Evolutionary conservation across 1,140 invertebrate genomes (phyloP), one percentile per base, ranked within the genome.

Genomic region (Temnothorax nylanderi): DNA sequence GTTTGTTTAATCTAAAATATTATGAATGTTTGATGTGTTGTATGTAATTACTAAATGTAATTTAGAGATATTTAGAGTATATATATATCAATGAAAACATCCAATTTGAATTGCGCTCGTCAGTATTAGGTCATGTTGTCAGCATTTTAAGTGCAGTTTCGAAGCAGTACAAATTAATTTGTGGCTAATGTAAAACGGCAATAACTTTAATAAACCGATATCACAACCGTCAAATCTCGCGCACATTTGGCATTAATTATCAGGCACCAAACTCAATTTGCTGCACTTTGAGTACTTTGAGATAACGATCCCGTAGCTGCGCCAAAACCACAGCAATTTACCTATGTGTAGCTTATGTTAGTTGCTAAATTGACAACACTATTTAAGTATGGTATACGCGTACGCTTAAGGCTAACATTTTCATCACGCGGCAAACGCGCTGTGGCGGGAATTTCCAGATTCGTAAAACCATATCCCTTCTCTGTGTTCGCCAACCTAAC

Each of bases 211-310:
- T 62, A 74, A 84, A 82, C 67, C 80, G 80, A 58, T 72, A 72
- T 74, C 72, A 84, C 41, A 84, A 75, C 67, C 80, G 69, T 84
- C 74, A 74, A 84, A 84, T 74, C 69, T 47, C 51, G 67, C 41
- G 54, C 51, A 67, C 54, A 84, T 75, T 84, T 47, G 80, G 69
- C 54, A 84, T 84, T 84, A 84, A 84, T 84, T 84, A 84, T 84
- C 69, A 60, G n/a, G 3, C 44, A 60, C 13, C 54, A 49, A 74
- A 84, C 13, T 84, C 69, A 75, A 84, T 75, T 84, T 84, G 54
- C 41, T 41, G 34, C 54, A 74, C 67, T 74, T 58, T n/a, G 51
- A 74, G 41, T 21, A 74, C 80, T 75, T 84, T 75, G 80, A 75
- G 41, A 84, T 84, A 84, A 84, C 41, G 80, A 84, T 84, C 41